Percentiles rank a stretch among this genome's conserved stretches.
phyloP scores from a whole-genome alignment of 2,797 vertebrate species.

The Notolabrus celidotus region DNA sequence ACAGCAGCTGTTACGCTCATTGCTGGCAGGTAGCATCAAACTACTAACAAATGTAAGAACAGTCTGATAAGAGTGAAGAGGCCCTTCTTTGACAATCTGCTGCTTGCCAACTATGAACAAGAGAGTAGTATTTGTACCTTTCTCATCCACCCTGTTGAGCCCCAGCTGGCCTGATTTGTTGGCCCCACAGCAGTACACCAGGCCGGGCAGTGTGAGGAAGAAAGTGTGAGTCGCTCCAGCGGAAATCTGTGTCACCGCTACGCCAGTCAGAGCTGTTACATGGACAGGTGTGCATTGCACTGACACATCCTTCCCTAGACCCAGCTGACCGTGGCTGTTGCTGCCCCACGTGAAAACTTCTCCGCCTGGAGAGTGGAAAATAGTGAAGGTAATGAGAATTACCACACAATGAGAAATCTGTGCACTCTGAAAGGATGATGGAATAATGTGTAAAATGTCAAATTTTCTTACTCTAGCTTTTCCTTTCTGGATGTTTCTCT shows the following conservation, averaged over 20 bases:
- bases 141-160: constrained; percentile 82
- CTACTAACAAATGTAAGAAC: not conserved
- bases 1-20: too few species aligned
- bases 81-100: not conserved
- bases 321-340: constrained; percentile 91
- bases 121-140: constrained; percentile 56
- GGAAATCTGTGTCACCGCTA: constrained; percentile 87
- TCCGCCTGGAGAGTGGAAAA: constrained; percentile 76
- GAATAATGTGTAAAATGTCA: too few species aligned
- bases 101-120: not conserved
- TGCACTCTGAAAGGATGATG: too few species aligned
- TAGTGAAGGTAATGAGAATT: too few species aligned
- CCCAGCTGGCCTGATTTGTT: constrained; percentile 90
- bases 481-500: too few species aligned
- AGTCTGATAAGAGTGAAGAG: not conserved
- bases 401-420: too few species aligned
- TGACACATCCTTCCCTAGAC: constrained; percentile 79
- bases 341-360: constrained; percentile 90
- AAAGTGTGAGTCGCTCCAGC: constrained; percentile 88
- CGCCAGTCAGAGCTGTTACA: constrained; percentile 84
- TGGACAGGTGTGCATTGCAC: constrained; percentile 39
- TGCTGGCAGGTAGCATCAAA: not conserved
- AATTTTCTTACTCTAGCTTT: too few species aligned
- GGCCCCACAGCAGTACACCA: constrained; percentile 91
- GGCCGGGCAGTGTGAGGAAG: constrained; percentile 87